Conservation (phyloP, 2,113 vertebrate species). For the Onychorhynchus coronatus region DNA sequence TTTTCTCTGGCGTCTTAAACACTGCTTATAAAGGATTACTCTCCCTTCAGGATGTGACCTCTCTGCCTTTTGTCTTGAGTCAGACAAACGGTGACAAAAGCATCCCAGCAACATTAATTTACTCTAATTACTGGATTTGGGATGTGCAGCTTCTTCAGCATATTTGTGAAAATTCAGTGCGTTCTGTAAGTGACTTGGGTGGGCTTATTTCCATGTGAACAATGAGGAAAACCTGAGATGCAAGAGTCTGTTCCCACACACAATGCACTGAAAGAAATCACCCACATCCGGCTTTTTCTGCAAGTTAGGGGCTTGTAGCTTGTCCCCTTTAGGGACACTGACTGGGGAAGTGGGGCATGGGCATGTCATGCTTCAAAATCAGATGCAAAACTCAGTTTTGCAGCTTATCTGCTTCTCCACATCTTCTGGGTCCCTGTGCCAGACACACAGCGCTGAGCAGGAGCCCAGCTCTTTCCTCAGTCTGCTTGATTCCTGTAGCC, state of each 20-base stretch:
- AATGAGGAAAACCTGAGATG: not conserved
- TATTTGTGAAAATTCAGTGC: not conserved
- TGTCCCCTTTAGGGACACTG: not conserved
- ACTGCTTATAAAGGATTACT: not conserved
- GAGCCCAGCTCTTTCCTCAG: not conserved
- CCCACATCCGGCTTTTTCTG: not conserved
- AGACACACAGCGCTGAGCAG: fast-evolving
- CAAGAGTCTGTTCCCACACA: not conserved
- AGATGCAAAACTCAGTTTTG: not conserved
- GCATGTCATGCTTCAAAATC: fast-evolving
- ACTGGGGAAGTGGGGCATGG: not conserved
- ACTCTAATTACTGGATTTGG: not conserved
- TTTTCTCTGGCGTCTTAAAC: not conserved
- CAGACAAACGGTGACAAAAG: not conserved
- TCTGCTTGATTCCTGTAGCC: not conserved
- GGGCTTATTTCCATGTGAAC: not conserved
- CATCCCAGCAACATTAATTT: not conserved
- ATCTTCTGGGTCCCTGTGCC: not conserved
- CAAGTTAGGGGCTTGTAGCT: not conserved
- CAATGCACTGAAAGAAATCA: not conserved
- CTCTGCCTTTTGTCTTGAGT: not conserved
- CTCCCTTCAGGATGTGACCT: not conserved
- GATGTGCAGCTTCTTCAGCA: not conserved
- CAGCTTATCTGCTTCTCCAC: not conserved
- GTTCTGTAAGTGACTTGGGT: not conserved